These are phyloP conservation scores for Spheniscus humboldti DNA, from an alignment of 2,797 vertebrate genomes.

Conservation along the genomic window DNA sequence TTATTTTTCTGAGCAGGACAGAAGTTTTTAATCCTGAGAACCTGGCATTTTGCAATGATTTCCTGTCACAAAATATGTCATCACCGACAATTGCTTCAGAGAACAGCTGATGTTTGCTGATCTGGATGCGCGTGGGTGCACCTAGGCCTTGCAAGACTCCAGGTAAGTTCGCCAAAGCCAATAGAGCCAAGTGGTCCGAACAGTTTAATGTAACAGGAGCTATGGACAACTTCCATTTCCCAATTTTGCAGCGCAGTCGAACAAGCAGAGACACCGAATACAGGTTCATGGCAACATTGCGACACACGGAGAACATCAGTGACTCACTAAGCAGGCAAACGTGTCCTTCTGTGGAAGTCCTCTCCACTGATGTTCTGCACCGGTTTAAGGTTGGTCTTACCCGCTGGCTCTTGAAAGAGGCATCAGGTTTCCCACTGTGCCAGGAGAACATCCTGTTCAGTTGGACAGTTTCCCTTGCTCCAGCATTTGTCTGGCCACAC, in stretches of 20 bases:
- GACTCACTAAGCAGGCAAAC: not conserved
- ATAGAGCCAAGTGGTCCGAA: not conserved
- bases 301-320: not conserved
- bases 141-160: not conserved
- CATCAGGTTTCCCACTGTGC: not conserved
- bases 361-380: not conserved
- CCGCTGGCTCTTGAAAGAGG: not conserved
- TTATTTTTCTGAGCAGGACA: not conserved
- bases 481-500: not conserved
- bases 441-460: not conserved
- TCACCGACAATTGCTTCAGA: conserved; percentile 39
- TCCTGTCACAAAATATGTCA: conserved; percentile 49
- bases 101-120: conserved; percentile 1
- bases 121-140: not conserved
- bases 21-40: conserved; percentile 1
- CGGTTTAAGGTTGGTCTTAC: not conserved
- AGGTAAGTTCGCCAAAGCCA: not conserved
- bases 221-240: not conserved
- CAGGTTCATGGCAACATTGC: not conserved
- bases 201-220: not conserved
- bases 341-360: not conserved
- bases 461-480: not conserved
- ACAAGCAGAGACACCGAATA: not conserved
- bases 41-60: not conserved
- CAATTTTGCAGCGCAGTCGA: not conserved